Evolutionary conservation across 1,140 invertebrate species (phyloP), one percentile per base, ranked within the genome.

Genomic region (Mactra quadrangularis): DNA sequence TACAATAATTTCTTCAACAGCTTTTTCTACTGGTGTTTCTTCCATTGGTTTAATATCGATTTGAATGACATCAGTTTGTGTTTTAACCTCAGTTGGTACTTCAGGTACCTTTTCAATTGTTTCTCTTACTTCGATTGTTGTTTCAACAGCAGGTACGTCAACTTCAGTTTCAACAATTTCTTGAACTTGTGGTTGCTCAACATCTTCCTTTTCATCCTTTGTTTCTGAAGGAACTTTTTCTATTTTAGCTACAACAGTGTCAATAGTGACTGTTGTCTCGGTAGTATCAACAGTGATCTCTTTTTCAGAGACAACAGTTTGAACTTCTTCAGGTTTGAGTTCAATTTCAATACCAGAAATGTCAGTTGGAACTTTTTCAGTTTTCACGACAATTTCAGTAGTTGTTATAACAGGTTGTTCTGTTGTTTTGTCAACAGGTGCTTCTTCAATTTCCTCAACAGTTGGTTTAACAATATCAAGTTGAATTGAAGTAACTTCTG

Each of bases 21-120:
- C 68, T 75, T 85, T 75, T 35, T 50, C 27, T 31, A 74, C 71
- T 11, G 72, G 57, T 45, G 75, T 38, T 60, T 76, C 38, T 53
- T 22, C 7, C 82, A 35, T 19, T 64, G 57, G 45, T 27, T 59
- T 19, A 47, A 53, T 29, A 33, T 82, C 62, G 29, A 82, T 78
- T 62, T 83, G 62, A 38, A 68, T 68, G 38, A 68, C 38, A 9
- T n/a, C n/a, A n/a, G n/a, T n/a, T n/a, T n/a, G n/a, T n/a, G n/a
- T n/a, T n/a, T n/a, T n/a, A n/a, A n/a, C n/a, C n/a, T n/a, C n/a
- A n/a, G n/a, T n/a, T n/a, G 68, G 22, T 79, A 74, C 60, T 41
- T 45, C 27, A 59, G 52, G 38, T 75, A 81, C 59, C 53, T 78
- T 71, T 72, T 68, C 75, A 22, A 59, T 60, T 25, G 82, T 83